Percentiles rank a stretch among this genome's conserved stretches.
phyloP scores from a whole-genome alignment of 2,113 vertebrate genomes.

The Myotis davidii region DNA sequence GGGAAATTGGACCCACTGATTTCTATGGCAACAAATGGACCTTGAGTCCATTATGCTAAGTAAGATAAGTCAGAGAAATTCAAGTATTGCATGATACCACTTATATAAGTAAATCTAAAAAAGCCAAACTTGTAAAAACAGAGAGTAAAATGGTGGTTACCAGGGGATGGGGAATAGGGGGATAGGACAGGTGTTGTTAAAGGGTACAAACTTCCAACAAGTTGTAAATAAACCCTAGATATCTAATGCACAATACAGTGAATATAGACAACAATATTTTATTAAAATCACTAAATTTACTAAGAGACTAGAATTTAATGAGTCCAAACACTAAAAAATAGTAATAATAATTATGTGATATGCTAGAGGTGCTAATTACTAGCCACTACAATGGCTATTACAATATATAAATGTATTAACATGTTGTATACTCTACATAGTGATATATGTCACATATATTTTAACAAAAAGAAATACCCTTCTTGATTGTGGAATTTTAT shows the following conservation, averaged over 20 bases:
- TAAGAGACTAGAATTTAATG: not conserved
- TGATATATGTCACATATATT: not conserved
- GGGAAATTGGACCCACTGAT: not conserved
- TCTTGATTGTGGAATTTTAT: not conserved
- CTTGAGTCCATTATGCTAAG: not conserved
- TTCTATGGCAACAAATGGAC: not conserved
- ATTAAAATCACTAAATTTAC: not conserved
- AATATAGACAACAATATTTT: not conserved
- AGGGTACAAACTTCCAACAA: not conserved
- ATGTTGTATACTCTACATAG: not conserved
- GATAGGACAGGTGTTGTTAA: not conserved
- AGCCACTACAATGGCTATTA: not conserved
- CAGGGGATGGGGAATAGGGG: not conserved
- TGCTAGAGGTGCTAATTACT: not conserved
- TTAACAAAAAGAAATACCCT: not conserved
- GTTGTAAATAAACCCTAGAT: not conserved
- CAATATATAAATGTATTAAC: not conserved
- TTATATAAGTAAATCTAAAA: not conserved
- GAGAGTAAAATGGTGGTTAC: not conserved
- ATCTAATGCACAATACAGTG: not conserved
- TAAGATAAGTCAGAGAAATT: not conserved
- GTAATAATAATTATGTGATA: not conserved
- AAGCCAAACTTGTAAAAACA: not conserved
- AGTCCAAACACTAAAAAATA: not conserved
- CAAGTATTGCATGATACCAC: not conserved